Percentiles rank a stretch among this genome's conserved stretches.
These are phyloP conservation scores for Falco rusticolus DNA, from an alignment of 2,797 vertebrate genomes.

Conservation along the genomic window DNA sequence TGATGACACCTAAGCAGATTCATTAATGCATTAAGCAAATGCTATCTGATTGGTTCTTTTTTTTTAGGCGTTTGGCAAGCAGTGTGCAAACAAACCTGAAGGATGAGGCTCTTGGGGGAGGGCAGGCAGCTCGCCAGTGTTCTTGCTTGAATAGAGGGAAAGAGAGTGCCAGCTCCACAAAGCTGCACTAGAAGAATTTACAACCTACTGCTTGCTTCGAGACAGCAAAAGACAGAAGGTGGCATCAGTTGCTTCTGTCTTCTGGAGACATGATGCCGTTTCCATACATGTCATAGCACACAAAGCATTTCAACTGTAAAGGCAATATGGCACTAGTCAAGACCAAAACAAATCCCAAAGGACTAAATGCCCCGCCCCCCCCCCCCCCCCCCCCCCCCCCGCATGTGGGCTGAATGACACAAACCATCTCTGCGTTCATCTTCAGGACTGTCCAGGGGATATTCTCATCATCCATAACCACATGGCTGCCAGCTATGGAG, in stretches of 20 bases:
- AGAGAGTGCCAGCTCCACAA: neutral
- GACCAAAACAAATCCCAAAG: neutral
- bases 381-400: too few species aligned
- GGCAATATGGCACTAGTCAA: neutral
- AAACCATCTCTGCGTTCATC: neutral
- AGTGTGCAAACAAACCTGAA: constrained; percentile 25
- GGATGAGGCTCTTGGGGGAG: neutral
- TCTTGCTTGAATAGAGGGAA: neutral
- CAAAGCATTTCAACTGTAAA: neutral
- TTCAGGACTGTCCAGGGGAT: neutral
- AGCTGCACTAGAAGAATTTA: neutral
- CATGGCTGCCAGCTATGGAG: neutral
- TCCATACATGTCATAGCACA: neutral
- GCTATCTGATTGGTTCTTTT: constrained; percentile 40
- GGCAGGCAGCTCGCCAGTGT: neutral
- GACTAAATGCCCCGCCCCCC: too few species aligned
- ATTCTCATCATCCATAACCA: neutral
- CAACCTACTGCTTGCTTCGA: neutral
- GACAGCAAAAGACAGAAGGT: neutral
- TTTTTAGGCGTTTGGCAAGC: constrained; percentile 32
- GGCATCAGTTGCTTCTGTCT: neutral
- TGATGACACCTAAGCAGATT: constrained; percentile 51
- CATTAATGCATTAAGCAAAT: constrained; percentile 45
- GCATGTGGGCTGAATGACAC: neutral
- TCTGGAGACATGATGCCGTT: neutral